phyloP scores from a whole-genome alignment of 2,888 invertebrate genomes.

The Rutpela maculata region DNA sequence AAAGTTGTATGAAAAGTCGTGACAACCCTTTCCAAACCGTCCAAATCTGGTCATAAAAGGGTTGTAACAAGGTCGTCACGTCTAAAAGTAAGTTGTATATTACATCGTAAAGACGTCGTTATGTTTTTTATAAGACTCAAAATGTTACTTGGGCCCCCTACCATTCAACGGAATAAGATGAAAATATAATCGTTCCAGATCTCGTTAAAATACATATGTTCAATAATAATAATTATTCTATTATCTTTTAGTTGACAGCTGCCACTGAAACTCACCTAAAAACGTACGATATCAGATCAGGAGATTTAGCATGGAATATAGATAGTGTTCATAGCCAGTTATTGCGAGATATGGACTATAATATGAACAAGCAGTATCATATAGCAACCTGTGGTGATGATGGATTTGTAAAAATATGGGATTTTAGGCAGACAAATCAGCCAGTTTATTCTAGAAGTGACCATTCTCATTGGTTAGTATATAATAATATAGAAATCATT shows the following conservation, averaged over 20 bases:
- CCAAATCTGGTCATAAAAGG: no score
- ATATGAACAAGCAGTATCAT: slow-evolving; percentile 97
- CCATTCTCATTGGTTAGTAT: slow-evolving; percentile 88
- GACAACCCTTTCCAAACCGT: no score
- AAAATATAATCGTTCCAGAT: no score
- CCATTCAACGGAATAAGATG: no score
- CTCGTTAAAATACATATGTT: no score
- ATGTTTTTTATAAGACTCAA: no score
- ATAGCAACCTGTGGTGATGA: slow-evolving; percentile 97
- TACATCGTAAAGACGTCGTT: no score
- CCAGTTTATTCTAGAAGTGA: slow-evolving; percentile 88
- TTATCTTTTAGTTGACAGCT: slow-evolving; percentile 81
- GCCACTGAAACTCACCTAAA: slow-evolving; percentile 90
- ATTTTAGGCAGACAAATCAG: slow-evolving; percentile 87
- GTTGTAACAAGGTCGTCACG: no score
- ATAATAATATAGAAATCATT: neutral
- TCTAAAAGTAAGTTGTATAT: no score
- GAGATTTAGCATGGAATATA: slow-evolving; percentile 87
- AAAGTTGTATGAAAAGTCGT: no score
- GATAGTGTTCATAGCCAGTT: slow-evolving; percentile 90
- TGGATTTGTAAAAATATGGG: slow-evolving; percentile 97
- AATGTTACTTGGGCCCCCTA: no score
- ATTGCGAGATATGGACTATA: slow-evolving; percentile 95
- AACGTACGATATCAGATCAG: slow-evolving; percentile 90
- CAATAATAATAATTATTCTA: neutral